These are phyloP conservation scores for Meiosimyza decipiens DNA, from an alignment of 2,888 invertebrate species.

Conservation along the genomic window DNA sequence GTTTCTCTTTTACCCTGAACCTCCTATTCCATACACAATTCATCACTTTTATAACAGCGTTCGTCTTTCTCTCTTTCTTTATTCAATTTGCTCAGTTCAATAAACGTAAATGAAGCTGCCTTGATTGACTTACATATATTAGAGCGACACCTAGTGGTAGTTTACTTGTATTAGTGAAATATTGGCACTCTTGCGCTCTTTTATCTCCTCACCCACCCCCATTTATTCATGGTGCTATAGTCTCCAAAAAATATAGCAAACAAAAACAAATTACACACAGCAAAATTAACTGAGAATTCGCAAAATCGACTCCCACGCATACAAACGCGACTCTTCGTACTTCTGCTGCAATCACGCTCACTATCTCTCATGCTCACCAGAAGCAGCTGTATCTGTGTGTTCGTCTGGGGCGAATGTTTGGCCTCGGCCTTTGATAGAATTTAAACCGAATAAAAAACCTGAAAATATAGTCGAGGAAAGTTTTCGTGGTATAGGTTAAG, in stretches of 20 bases:
- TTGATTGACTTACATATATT: slow-evolving; percentile 13
- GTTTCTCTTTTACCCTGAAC: not conserved
- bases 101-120: slow-evolving; percentile 2
- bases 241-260: not conserved
- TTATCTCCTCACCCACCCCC: not conserved
- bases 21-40: not conserved
- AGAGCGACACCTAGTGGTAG: not conserved
- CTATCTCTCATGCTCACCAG: slow-evolving; percentile 29
- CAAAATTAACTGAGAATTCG: slow-evolving; percentile 9
- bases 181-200: not conserved
- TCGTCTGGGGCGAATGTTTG: slow-evolving; percentile 7
- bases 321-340: slow-evolving; percentile 38
- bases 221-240: not conserved
- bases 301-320: slow-evolving; percentile 45
- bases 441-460: not conserved
- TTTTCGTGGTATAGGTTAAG: slow-evolving; percentile 49
- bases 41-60: too few relatives aligned
- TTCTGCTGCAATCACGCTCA: slow-evolving; percentile 11
- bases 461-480: slow-evolving; percentile 24
- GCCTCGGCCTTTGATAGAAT: slow-evolving; percentile 21
- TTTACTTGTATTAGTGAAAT: not conserved
- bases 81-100: slow-evolving; percentile 11
- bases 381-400: slow-evolving; percentile 7
- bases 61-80: too few relatives aligned
- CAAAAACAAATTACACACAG: slow-evolving; percentile 1